Base-by-base conservation (phyloP, 2,113 vertebrate genomes). In the Aepyceros melampus region DNA sequence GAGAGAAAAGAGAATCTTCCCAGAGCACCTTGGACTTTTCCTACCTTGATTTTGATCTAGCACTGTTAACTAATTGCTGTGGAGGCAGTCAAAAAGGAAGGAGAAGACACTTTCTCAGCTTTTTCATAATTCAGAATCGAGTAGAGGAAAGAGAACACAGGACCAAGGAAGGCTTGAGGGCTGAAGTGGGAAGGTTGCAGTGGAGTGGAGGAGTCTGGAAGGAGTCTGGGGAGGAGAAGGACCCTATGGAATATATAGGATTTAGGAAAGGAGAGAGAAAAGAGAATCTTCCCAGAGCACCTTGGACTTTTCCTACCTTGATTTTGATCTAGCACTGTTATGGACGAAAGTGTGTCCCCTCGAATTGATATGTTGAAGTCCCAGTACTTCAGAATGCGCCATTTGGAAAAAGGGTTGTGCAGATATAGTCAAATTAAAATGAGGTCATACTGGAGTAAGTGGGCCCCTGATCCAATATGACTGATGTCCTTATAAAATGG, bases 111-210 rank as follows among this genome's bases (percentile, higher is more conserved):
- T 36, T 2, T 23, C 33, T 83, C 23, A 71, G 21, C 25, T 84
- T 95, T 97, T 40, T 47, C 7, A 55, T 15, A 96, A 31, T 51
- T 67, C 36, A 85, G 12, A 94, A 5, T 49, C 6, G 47, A 36
- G 62, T 47, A 74, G 45, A 86, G 31, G 25, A 71, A 47, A 79
- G 12, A 92, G 29, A 23, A 62, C n/a, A 29, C 4, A 15, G 15
- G 6, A 29, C 58, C 49, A 85, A 6, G 27, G 51, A 79, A 78
- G 17, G 23, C 11, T 10, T 2, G 0, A 10, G 23, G 43, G 3
- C 27, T 29, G 7, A 86, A 17, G 17, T 8, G 3, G 13, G 25
- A 74, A 78, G 27, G 27, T 31, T 19, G 4, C 1, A 3, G 0
- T 19, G n/a, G 21, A 84, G 14, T 36, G 10, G 56, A 55, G 31